Base-by-base conservation (phyloP, 2,888 invertebrate genomes). In the Drosophila anomalipes region DNA sequence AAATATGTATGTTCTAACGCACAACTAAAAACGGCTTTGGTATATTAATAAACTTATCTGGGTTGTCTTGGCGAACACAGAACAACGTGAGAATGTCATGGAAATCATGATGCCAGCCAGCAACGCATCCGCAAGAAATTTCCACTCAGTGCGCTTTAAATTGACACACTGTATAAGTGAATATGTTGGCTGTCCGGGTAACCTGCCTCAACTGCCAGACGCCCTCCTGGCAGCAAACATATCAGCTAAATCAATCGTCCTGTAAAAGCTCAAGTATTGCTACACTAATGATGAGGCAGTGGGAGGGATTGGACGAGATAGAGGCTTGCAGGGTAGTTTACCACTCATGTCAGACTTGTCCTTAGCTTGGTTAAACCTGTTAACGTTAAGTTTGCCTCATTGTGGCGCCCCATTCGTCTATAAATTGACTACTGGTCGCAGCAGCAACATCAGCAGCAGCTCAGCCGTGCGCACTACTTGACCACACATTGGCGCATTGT, bases 401-500 rank as follows among this genome's bases (percentile, higher is more conserved):
- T 78, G 76, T 76, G 79, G 56, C 66, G 79, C 47, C 77, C 70
- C 79, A 75, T 79, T 81, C 77, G 70, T 80, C 74, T 69, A 85
- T 89, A 85, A 85, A 85, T 85, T 86, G 86, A 79, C 79, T 77
- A 81, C 79, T 77, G 65, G 64, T 68, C 70, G 70, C 35, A 56
- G 33, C 33, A 54, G 16, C 53, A 33, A 26, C 35, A 54, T 16
- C 54, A 10, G 56, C 26, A 71, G 70, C 86, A 86, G 84, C 87
- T 86, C 84, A 89, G 82, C 79, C 84, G 84, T 85, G 84, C 84
- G 85, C 82, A 86, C 89, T 86, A 84, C 89, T 86, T 86, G 85
- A 86, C 85, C 85, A 89, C 85, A 86, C 85, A 86, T 86, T 86
- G 85, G 89, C 87, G 89, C 85, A 86, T 86, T 86, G 85, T 89